These are phyloP conservation scores for Formica aserva DNA, from an alignment of 2,888 invertebrate species.

Conservation along the genomic window DNA sequence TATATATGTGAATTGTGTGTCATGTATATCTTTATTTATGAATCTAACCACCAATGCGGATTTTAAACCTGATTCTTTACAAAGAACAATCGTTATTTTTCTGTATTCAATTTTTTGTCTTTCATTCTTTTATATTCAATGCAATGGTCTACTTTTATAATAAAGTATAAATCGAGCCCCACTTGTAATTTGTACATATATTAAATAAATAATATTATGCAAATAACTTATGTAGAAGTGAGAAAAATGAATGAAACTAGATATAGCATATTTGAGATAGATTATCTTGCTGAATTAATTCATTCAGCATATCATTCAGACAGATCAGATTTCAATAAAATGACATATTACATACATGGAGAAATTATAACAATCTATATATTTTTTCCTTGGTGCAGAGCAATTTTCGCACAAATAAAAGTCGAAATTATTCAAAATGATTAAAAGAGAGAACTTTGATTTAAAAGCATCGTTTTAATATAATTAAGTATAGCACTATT, in stretches of 20 bases:
- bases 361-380: background rate
- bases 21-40: background rate
- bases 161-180: background rate
- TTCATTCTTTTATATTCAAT: background rate
- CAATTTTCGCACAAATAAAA: background rate
- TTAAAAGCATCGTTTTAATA: background rate
- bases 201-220: background rate
- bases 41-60: background rate
- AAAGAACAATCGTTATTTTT: background rate
- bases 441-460: background rate
- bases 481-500: background rate
- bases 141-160: background rate
- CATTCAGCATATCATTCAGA: background rate
- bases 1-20: background rate
- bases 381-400: background rate
- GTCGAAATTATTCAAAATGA: background rate
- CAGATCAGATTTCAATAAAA: slow-evolving; percentile 1
- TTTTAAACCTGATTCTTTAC: background rate
- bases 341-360: background rate
- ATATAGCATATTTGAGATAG: background rate
- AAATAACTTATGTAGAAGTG: background rate
- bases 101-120: background rate
- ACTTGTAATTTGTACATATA: background rate
- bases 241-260: background rate
- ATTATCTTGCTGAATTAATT: background rate